Evolutionary conservation across 2,113 vertebrate genomes (phyloP), one percentile per base, ranked within the genome.

Genomic region (Oreochromis spilurus): DNA sequence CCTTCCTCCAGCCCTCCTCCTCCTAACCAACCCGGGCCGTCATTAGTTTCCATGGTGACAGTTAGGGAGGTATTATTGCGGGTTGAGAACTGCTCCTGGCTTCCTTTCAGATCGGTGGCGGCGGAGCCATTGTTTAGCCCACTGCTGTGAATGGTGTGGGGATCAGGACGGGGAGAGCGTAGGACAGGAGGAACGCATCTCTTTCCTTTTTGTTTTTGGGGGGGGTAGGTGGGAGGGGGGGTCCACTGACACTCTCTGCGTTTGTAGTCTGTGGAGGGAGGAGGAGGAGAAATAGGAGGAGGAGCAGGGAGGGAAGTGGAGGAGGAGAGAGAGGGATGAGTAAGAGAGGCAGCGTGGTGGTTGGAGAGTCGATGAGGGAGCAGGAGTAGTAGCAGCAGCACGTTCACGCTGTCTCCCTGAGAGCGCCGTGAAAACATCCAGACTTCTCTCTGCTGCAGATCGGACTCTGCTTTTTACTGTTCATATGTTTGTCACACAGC

Each of bases 1-100:
- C 62, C 54, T 26, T 65, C 43, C 77, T 65, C 52, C 26, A 45
- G 14, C 67, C 52, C 89, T 72, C 81, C 86, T 57, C 80, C 90
- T 80, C 87, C 92, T 53, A 65, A 81, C 79, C 81, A 81, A 93
- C 91, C 95, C 72, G 84, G 95, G 92, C 95, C 93, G 94, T 95
- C 96, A 97, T 97, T 97, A 97, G 97, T 99, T 97, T 96, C 97
- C 97, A 97, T 98, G 97, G 97, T 88, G 97, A 99, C 97, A 90
- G 87, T 77, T 92, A 95, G 90, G 95, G 95, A 93, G 95, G 97
- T 97, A 97, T 98, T 98, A 97, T 97, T 90, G 95, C 93, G 87
- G 97, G 91, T 96, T 96, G 96, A 94, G 96, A 96, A 96, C 96
- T 95, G 96, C 96, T 97, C 96, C 93, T 93, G 95, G 95, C 95